Evolutionary conservation across 2,888 invertebrate species (phyloP), one percentile per base, ranked within the genome.

Genomic region (Pogonocherus hispidulus): DNA sequence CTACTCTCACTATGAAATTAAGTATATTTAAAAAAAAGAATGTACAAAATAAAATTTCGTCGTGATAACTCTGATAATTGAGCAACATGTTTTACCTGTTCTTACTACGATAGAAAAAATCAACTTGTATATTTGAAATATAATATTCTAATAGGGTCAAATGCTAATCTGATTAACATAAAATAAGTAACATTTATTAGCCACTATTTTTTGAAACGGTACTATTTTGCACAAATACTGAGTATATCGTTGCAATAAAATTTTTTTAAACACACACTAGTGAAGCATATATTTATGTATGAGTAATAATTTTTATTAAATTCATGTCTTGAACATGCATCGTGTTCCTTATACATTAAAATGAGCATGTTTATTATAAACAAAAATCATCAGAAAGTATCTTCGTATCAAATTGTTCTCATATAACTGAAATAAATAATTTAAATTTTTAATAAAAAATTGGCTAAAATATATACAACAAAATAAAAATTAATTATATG

Each of bases 241-340:
- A 82, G 78, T 82, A 82, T 79, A 81, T 82, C 81, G 82, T 81
- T 82, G 81, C 80, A 78, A 75, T 77, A 75, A 69, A 69, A 76
- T 76, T 70, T 70, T 74, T 52, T 27, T 27, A 76, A 77, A 78
- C 76, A 78, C 78, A 79, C 79, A 78, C 77, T 78, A 76, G 70
- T 65, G 75, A 77, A 78, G 79, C 78, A 69, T 72, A 69, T 69
- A 51, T 68, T 67, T 51, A 63, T 37, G 60, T 56, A 66, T 54
- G 66, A 67, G 14, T 62, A 66, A 68, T 51, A 52, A 18, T 44
- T 57, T 46, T 32, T 3, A 16, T 59, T 47, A 8, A 14, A 32
- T 49, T n/a, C 49, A 47, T 20, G 20, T 59, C 46, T 44, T 23
- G 57, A 57, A 57, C 57, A 57, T 27, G 16, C 18, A 18, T 27